Conservation (phyloP, 2,113 vertebrate species). For the Apeltes quadracus region DNA sequence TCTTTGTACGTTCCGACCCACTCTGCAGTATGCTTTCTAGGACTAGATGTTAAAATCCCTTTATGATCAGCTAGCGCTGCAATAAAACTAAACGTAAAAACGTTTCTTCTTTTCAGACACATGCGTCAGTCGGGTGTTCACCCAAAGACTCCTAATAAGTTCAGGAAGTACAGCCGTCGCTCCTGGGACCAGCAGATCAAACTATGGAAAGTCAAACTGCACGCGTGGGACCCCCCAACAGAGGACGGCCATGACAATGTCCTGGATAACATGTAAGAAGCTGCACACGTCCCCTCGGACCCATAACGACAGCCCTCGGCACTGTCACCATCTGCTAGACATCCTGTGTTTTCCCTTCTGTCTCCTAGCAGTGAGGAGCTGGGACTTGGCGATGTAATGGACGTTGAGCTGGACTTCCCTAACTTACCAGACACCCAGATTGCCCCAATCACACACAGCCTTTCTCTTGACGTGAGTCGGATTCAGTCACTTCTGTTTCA, state of each 20-base stretch:
- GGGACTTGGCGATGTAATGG: constrained; percentile 88
- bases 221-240: constrained; percentile 92
- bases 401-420: constrained; percentile 85
- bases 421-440: constrained; percentile 73
- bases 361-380: constrained; percentile 81
- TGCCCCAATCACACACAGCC: neutral
- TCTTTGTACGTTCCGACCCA: neutral
- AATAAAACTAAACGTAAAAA: neutral
- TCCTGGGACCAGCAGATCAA: constrained; percentile 99
- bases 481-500: neutral
- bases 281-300: too few species aligned
- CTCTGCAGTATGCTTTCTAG: too few species aligned
- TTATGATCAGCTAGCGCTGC: too few species aligned
- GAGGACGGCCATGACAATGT: constrained; percentile 80
- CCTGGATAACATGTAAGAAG: constrained; percentile 84
- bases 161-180: constrained; percentile 96
- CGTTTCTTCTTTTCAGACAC: constrained; percentile 75
- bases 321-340: neutral
- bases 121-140: constrained; percentile 89
- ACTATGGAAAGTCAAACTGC: constrained; percentile 94
- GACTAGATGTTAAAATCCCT: too few species aligned
- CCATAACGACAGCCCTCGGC: neutral
- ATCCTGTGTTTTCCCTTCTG: neutral
- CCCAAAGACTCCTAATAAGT: constrained; percentile 96
- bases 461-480: constrained; percentile 57